A percentile compares a stretch with the other conserved stretches of the same genome.
Evolutionary conservation across 2,113 vertebrate genomes (phyloP).

Genomic region (Oenanthe melanoleuca): DNA sequence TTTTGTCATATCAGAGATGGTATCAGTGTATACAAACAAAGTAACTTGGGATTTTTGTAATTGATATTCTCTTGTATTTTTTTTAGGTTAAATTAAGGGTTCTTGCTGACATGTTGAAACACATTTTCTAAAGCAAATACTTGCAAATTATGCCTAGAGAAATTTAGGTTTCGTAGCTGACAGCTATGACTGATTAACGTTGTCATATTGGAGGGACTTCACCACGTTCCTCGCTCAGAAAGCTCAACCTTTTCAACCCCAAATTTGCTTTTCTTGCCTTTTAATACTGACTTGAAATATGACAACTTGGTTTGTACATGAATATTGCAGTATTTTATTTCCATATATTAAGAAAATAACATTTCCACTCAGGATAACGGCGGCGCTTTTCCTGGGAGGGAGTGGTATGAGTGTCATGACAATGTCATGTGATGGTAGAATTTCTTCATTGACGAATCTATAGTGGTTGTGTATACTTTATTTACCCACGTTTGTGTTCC

Average conservation of each 20-base stretch:
- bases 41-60: conserved; percentile 26
- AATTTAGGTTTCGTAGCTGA: neutral
- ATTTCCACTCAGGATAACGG: conserved; percentile 77
- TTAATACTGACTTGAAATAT: conserved; percentile 75
- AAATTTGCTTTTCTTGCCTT: conserved; percentile 72
- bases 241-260: conserved; percentile 30
- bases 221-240: neutral
- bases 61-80: neutral
- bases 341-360: conserved; percentile 75
- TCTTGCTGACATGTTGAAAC: conserved; percentile 31
- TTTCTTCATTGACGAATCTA: conserved; percentile 83
- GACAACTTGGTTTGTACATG: conserved; percentile 77
- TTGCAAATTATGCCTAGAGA: conserved; percentile 21
- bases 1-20: conserved; percentile 15
- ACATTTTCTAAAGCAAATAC: conserved; percentile 40
- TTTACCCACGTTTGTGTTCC: conserved; percentile 71
- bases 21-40: neutral
- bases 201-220: neutral
- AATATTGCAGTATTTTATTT: conserved; percentile 81
- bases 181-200: neutral
- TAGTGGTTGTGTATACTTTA: conserved; percentile 83
- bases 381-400: conserved; percentile 74
- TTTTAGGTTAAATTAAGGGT: conserved; percentile 36
- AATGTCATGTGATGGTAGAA: conserved; percentile 85
- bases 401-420: conserved; percentile 85